A percentile compares a stretch with the other conserved stretches of the same genome.
These are phyloP conservation scores for Brachyrhaphis roseni DNA, from an alignment of 2,797 vertebrate species.

Conservation along the genomic window DNA sequence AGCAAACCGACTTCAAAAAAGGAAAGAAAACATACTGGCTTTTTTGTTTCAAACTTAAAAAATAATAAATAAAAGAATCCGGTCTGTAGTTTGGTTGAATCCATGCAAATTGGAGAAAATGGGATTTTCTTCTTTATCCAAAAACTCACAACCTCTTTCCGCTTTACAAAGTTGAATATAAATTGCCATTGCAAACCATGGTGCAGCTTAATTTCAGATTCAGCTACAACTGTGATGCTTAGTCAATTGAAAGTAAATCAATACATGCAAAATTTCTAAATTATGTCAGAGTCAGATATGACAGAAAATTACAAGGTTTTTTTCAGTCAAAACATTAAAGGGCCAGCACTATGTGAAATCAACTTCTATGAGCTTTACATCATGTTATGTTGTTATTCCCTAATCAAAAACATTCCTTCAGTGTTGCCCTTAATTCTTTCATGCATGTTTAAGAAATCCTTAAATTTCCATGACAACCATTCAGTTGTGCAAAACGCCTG, in stretches of 20 bases:
- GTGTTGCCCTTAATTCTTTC: too few species aligned
- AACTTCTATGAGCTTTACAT: too few species aligned
- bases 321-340: neutral
- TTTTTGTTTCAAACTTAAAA: slow-evolving; percentile 21
- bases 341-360: too few species aligned
- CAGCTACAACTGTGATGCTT: slow-evolving; percentile 7
- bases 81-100: slow-evolving; percentile 21
- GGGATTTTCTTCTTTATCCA: slow-evolving; percentile 48
- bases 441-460: too few species aligned
- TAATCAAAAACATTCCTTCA: too few species aligned
- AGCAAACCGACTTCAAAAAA: slow-evolving; percentile 25
- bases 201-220: slow-evolving; percentile 17
- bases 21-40: slow-evolving; percentile 34
- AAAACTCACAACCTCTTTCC: slow-evolving; percentile 13
- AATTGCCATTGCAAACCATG: slow-evolving; percentile 3
- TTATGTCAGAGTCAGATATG: neutral
- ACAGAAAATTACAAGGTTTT: neutral
- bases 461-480: too few species aligned
- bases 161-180: slow-evolving; percentile 21
- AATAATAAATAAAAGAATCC: neutral
- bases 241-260: neutral
- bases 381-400: too few species aligned
- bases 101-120: slow-evolving; percentile 44
- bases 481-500: too few species aligned
- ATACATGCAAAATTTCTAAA: neutral